Percentiles rank a stretch among this genome's conserved stretches.
Evolutionary conservation across 2,113 vertebrate species (phyloP).

Genomic region (Chinchilla lanigera): DNA sequence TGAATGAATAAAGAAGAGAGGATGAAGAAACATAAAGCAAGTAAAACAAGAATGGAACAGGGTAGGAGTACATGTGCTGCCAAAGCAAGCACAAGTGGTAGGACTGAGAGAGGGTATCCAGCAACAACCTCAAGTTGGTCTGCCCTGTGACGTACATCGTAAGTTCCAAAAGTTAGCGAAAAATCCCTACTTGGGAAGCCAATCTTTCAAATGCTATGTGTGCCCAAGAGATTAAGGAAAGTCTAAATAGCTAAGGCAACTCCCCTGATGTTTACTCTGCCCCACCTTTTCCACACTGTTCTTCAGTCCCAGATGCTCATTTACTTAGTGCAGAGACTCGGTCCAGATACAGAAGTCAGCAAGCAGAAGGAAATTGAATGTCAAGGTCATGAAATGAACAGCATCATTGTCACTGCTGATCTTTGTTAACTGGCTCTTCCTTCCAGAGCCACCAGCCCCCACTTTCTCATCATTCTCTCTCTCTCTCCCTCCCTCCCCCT

Average conservation of each 20-base stretch:
- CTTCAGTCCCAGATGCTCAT: constrained; percentile 57
- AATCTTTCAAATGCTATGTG: constrained; percentile 37
- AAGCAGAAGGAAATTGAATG: constrained; percentile 77
- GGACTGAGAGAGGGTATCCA: background rate
- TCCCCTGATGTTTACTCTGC: constrained; percentile 6
- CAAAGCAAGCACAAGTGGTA: background rate
- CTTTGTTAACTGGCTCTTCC: constrained; percentile 80
- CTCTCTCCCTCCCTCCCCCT: background rate
- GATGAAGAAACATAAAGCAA: background rate
- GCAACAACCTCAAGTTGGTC: background rate
- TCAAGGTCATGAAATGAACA: constrained; percentile 79
- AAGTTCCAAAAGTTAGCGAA: constrained; percentile 6
- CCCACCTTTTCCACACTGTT: constrained; percentile 29
- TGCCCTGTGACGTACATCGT: background rate
- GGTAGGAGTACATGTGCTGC: background rate
- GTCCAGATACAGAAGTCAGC: constrained; percentile 71
- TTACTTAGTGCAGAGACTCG: constrained; percentile 69
- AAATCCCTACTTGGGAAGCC: background rate
- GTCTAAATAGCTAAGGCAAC: background rate
- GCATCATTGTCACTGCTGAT: constrained; percentile 77
- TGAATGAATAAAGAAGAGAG: background rate
- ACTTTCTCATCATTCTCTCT: constrained; percentile 42
- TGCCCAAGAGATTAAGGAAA: constrained; percentile 32
- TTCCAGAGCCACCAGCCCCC: constrained; percentile 72
- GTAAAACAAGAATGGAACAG: background rate